These are phyloP conservation scores for Pygoscelis adeliae DNA, from an alignment of 2,113 vertebrate genomes.

Conservation along the genomic window DNA sequence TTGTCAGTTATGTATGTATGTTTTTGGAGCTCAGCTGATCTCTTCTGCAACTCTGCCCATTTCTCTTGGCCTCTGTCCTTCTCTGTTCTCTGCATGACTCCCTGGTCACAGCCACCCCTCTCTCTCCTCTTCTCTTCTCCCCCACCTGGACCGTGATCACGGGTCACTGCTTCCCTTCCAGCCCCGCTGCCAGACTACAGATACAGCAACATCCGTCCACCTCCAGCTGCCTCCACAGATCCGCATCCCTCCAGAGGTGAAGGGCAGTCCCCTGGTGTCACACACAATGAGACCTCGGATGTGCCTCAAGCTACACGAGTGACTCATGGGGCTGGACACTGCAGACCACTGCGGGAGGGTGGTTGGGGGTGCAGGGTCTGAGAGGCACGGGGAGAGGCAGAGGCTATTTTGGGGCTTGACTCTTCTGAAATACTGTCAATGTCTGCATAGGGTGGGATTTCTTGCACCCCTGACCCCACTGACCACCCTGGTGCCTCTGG, in stretches of 20 bases:
- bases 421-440: not conserved
- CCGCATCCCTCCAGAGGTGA: not conserved
- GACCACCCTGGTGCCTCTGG: not conserved
- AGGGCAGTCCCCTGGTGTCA: not conserved
- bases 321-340: accelerated
- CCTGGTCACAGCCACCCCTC: not conserved
- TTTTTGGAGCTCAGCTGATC: not conserved
- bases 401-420: not conserved
- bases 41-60: not conserved
- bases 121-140: not conserved
- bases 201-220: not conserved
- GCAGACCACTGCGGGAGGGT: not conserved
- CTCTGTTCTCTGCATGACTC: not conserved
- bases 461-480: not conserved
- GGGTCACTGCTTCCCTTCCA: not conserved
- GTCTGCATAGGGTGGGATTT: not conserved
- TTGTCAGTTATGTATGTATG: not conserved
- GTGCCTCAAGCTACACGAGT: not conserved
- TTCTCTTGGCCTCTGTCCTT: not conserved
- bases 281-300: not conserved
- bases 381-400: not conserved
- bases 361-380: not conserved
- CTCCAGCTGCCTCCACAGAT: not conserved
- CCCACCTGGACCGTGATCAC: accelerated
- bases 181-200: not conserved